A percentile compares a stretch with the other conserved stretches of the same genome.
phyloP scores from a whole-genome alignment of 2,113 vertebrate genomes.

The Irena cyanogastra region DNA sequence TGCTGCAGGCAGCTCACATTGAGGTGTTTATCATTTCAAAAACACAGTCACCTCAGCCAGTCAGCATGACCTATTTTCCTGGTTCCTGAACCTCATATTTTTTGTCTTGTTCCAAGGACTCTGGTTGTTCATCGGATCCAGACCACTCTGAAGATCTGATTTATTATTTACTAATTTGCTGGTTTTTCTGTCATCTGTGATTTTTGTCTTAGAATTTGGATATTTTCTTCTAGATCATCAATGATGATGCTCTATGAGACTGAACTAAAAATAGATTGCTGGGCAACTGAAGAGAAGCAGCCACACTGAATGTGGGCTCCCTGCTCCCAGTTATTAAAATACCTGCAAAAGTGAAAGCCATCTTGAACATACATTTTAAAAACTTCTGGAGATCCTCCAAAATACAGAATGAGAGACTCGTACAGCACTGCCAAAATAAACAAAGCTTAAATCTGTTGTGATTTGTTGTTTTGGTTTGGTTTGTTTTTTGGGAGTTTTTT shows the following conservation, averaged over 20 bases:
- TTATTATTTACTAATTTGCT: neutral
- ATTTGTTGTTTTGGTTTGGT: neutral
- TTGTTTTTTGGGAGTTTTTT: too few relatives aligned
- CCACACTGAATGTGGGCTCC: neutral
- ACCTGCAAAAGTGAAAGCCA: neutral
- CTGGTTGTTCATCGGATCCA: neutral
- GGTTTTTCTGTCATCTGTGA: neutral
- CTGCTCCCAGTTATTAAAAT: neutral
- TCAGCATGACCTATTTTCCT: constrained; percentile 42
- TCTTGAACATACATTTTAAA: neutral
- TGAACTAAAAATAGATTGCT: constrained; percentile 3
- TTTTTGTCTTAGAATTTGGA: neutral
- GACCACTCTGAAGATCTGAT: neutral
- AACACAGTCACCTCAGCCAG: constrained; percentile 13
- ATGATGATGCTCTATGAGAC: neutral
- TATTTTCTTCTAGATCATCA: neutral
- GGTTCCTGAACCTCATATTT: constrained; percentile 4
- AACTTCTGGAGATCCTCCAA: neutral
- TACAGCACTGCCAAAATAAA: neutral
- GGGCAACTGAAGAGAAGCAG: neutral
- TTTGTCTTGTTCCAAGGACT: neutral
- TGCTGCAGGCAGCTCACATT: neutral
- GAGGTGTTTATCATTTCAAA: constrained; percentile 39
- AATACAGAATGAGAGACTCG: neutral
- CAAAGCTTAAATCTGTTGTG: neutral